A percentile compares a stretch with the other conserved stretches of the same genome.
Conservation (phyloP, 2,113 vertebrate genomes). For the Agelaius phoeniceus region DNA sequence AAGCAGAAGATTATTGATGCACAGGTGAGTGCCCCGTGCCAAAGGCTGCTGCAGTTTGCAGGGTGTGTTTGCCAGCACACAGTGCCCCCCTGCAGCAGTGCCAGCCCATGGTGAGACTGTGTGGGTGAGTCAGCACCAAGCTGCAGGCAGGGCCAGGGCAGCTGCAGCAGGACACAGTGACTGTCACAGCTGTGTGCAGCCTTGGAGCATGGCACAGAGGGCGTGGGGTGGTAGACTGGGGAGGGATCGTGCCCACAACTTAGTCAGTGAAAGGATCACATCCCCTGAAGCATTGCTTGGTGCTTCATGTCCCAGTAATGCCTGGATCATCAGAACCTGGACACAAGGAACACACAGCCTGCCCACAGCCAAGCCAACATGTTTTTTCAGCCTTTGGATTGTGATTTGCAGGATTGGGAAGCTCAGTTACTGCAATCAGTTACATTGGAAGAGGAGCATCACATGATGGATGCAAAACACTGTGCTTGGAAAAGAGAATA, state of each 20-base stretch:
- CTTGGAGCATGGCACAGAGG: background rate
- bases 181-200: background rate
- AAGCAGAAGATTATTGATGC: constrained; percentile 99
- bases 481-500: background rate
- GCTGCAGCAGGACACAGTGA: background rate
- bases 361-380: background rate
- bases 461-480: background rate
- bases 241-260: background rate
- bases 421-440: background rate
- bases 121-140: background rate
- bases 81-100: background rate
- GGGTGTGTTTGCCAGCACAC: background rate
- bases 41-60: background rate
- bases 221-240: background rate
- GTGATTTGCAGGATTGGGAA: background rate
- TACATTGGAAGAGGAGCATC: background rate
- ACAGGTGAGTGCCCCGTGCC: constrained; percentile 77
- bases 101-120: rapidly evolving
- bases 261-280: background rate
- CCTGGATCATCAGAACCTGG: background rate
- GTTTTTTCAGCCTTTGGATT: background rate
- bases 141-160: background rate
- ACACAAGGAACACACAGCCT: background rate
- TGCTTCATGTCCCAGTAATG: background rate
- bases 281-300: background rate